Conservation (phyloP, 2,888 invertebrate genomes). For the Esperia sulphurella region DNA sequence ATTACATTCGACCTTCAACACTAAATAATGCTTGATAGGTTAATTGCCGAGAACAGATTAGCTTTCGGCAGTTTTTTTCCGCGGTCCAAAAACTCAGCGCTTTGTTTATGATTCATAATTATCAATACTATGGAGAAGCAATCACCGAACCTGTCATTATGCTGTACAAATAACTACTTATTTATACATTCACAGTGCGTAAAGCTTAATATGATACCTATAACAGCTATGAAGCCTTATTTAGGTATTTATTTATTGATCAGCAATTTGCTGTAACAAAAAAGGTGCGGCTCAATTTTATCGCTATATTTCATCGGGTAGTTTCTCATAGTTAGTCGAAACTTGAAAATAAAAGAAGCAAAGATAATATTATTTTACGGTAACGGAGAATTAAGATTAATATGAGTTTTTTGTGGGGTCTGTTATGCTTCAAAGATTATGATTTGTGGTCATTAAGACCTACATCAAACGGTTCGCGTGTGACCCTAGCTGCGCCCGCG, state of each 20-base stretch:
- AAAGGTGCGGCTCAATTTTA: slow-evolving; percentile 41
- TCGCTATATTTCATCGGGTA: slow-evolving; percentile 49
- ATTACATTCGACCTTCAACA: slow-evolving; percentile 64
- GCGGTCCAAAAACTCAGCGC: slow-evolving; percentile 44
- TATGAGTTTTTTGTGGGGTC: slow-evolving; percentile 52
- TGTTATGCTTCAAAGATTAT: slow-evolving; percentile 42
- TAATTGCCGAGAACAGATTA: slow-evolving; percentile 73
- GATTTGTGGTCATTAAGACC: slow-evolving; percentile 63
- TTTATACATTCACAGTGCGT: slow-evolving; percentile 55
- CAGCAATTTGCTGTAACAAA: slow-evolving; percentile 46
- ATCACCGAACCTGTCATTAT: slow-evolving; percentile 74
- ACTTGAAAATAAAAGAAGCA: slow-evolving; percentile 21
- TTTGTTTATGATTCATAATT: slow-evolving; percentile 76
- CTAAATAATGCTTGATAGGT: slow-evolving; percentile 70
- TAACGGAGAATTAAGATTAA: slow-evolving; percentile 66
- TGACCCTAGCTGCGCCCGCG: slow-evolving; percentile 42
- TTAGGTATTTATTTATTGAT: slow-evolving; percentile 60
- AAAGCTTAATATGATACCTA: slow-evolving; percentile 52
- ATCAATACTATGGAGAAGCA: slow-evolving; percentile 63
- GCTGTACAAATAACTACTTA: slow-evolving; percentile 72
- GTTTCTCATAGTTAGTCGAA: slow-evolving; percentile 40
- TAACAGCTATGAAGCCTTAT: slow-evolving; percentile 32
- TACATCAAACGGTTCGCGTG: slow-evolving; percentile 61
- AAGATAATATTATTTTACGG: slow-evolving; percentile 42
- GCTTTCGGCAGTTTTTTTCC: slow-evolving; percentile 71